phyloP scores from a whole-genome alignment of 2,888 invertebrate genomes.

The Myopa tessellatipennis region DNA sequence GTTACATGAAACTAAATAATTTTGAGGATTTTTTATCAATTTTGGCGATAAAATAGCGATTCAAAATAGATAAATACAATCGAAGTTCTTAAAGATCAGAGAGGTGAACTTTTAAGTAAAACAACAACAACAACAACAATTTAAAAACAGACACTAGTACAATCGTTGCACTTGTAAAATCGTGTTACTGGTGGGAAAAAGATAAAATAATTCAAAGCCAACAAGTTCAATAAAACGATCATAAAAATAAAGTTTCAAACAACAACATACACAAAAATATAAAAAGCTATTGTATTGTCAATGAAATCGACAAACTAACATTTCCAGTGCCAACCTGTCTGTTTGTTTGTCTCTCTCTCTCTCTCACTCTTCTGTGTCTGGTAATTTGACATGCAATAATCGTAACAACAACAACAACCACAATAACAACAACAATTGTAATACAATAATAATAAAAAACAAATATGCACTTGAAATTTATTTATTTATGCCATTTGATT shows the following conservation, averaged over 20 bases:
- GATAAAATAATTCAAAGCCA: constrained; percentile 26
- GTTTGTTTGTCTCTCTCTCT: neutral
- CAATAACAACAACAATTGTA: neutral
- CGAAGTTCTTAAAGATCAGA: neutral
- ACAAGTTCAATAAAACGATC: constrained; percentile 1
- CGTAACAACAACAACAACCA: neutral
- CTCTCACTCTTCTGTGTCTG: neutral
- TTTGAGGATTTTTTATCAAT: no score
- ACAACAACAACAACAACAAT: neutral
- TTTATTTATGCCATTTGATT: constrained; percentile 22
- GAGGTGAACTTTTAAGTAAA: neutral
- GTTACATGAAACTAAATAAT: no score
- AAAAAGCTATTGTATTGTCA: no score
- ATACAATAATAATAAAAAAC: neutral
- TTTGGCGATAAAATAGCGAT: no score
- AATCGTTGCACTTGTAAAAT: no score
- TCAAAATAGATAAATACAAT: neutral
- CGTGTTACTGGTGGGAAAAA: neutral
- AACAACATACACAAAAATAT: neutral
- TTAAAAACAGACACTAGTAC: no score
- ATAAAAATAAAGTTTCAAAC: neutral
- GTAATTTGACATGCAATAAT: neutral
- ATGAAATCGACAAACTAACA: neutral
- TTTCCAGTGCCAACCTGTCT: neutral
- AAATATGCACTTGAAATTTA: constrained; percentile 33